Percentiles rank a stretch among this genome's conserved stretches.
phyloP scores from a whole-genome alignment of 2,888 invertebrate genomes.

The Noctua fimbriata region DNA sequence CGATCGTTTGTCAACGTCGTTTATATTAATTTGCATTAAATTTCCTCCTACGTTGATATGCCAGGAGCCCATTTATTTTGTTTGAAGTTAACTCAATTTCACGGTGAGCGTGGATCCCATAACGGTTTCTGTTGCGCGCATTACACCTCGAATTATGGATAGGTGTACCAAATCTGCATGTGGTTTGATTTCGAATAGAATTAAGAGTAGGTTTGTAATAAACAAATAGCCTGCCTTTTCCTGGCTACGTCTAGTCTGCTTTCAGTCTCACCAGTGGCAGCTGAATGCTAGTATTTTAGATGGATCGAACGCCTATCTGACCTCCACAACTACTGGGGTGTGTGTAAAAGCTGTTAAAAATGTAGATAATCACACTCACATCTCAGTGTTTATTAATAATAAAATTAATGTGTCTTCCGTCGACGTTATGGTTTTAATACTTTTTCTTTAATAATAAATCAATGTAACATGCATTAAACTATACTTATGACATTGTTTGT shows the following conservation, averaged over 20 bases:
- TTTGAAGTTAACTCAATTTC: constrained; percentile 83
- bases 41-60: constrained; percentile 70
- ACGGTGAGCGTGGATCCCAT: constrained; percentile 69
- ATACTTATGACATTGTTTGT: no score
- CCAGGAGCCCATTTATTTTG: constrained; percentile 76
- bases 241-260: not conserved
- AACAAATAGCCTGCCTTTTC: not conserved
- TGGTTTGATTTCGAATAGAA: not conserved
- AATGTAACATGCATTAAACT: no score
- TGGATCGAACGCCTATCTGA: not conserved
- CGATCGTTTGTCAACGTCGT: constrained; percentile 66
- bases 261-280: not conserved
- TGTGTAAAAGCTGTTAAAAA: not conserved
- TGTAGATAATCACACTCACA: no score
- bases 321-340: not conserved
- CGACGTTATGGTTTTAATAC: no score
- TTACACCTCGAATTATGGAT: constrained; percentile 30
- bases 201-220: not conserved
- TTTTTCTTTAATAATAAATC: no score
- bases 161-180: constrained; percentile 1
- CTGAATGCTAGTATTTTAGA: not conserved
- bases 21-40: constrained; percentile 75
- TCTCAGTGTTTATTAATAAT: no score
- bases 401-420: no score
- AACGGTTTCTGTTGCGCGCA: constrained; percentile 46